Evolutionary conservation across 2,888 invertebrate species (phyloP).

Genomic region (Crematogaster levior): DNA sequence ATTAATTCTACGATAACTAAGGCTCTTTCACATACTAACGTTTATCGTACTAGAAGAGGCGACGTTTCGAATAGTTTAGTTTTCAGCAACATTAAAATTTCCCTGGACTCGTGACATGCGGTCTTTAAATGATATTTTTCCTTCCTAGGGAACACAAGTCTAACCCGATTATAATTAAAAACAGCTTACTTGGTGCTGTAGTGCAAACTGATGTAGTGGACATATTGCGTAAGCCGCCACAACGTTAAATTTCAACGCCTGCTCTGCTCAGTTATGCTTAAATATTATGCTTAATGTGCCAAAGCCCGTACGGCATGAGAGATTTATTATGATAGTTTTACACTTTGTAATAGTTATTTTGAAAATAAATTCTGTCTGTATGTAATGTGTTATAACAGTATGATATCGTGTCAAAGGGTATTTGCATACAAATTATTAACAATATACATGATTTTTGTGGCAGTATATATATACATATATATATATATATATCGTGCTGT

Average conservation of each 20-base stretch:
- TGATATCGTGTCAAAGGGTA: neutral
- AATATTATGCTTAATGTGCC: conserved; percentile 61
- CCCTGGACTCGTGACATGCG: conserved; percentile 27
- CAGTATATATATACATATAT: too few species aligned
- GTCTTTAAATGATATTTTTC: conserved; percentile 73
- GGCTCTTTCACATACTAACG: neutral
- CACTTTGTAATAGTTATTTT: conserved; percentile 12
- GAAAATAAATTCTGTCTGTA: conserved; percentile 15
- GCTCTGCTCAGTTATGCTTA: conserved; percentile 58
- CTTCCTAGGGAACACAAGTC: conserved; percentile 78
- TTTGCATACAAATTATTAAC: conserved; percentile 7
- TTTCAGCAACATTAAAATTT: conserved; percentile 22
- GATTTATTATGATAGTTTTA: conserved; percentile 4
- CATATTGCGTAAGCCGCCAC: conserved; percentile 70
- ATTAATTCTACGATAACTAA: neutral
- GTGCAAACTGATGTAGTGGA: conserved; percentile 73
- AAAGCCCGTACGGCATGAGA: conserved; percentile 61
- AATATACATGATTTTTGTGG: conserved; percentile 6
- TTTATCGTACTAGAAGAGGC: neutral
- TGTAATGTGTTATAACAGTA: conserved; percentile 14
- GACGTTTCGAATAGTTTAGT: conserved; percentile 6
- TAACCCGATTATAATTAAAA: conserved; percentile 76
- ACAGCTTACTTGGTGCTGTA: conserved; percentile 73
- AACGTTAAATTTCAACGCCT: conserved; percentile 64
- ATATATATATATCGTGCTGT: conserved; percentile 7